A percentile compares a stretch with the other conserved stretches of the same genome.
These are phyloP conservation scores for Brachypalpus laphriformis DNA, from an alignment of 2,888 invertebrate genomes.

Conservation along the genomic window DNA sequence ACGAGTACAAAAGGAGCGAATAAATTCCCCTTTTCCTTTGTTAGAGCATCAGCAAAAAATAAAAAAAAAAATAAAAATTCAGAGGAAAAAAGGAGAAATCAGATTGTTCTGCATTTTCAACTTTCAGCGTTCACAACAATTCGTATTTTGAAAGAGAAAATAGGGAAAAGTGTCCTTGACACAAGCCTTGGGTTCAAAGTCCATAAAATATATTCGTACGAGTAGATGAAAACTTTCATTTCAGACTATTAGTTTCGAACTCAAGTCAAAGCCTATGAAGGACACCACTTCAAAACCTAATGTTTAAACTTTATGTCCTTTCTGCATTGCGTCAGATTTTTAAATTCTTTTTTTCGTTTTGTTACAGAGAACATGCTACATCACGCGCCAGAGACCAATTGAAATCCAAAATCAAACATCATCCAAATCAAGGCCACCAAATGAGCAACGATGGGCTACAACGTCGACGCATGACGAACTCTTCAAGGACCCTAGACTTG, in stretches of 20 bases:
- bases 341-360: conserved; percentile 21
- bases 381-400: conserved; percentile 15
- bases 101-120: conserved; percentile 11
- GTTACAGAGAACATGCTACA: conserved; percentile 14
- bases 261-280: background rate
- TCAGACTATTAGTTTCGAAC: background rate
- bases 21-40: conserved; percentile 35
- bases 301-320: background rate
- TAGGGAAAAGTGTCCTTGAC: conserved; percentile 38
- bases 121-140: conserved; percentile 15
- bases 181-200: conserved; percentile 20
- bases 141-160: conserved; percentile 2
- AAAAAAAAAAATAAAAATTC: background rate
- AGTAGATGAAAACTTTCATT: background rate
- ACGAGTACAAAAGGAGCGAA: conserved; percentile 5
- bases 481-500: conserved; percentile 57
- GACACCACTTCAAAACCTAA: conserved; percentile 23
- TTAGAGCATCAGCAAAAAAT: conserved; percentile 10
- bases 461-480: conserved; percentile 63
- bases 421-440: conserved; percentile 64
- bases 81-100: background rate
- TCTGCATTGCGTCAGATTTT: conserved; percentile 48
- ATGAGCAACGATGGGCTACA: conserved; percentile 62
- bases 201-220: background rate
- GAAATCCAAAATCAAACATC: conserved; percentile 38